phyloP scores from a whole-genome alignment of 2,888 invertebrate species.

The Gymnocheta viridis region DNA sequence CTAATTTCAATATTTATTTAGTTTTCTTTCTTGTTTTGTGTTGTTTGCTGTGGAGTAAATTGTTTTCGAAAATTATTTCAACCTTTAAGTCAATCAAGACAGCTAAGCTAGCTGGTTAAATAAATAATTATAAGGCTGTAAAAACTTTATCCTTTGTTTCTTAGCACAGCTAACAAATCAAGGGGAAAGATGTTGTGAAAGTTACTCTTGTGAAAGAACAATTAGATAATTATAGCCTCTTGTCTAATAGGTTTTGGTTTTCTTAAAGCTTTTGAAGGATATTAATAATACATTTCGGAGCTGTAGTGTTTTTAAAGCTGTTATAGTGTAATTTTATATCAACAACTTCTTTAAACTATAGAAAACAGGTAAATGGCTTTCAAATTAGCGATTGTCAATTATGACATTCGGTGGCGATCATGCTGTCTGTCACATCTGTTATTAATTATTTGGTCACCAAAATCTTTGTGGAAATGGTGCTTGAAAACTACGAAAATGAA shows the following conservation, averaged over 20 bases:
- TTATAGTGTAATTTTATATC: too few relatives aligned
- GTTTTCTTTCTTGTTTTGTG: constrained; percentile 7
- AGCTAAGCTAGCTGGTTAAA: constrained; percentile 14
- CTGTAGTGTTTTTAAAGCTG: too few relatives aligned
- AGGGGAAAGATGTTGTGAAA: neutral
- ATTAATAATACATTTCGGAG: too few relatives aligned
- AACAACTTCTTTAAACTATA: too few relatives aligned
- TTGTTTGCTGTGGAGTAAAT: constrained; percentile 29
- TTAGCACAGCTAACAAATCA: neutral
- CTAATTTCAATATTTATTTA: constrained; percentile 60
- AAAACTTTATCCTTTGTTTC: neutral
- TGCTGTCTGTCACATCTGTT: too few relatives aligned
- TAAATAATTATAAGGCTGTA: constrained; percentile 37
- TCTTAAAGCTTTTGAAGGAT: neutral
- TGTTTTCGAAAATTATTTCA: constrained; percentile 29
- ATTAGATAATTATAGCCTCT: neutral
- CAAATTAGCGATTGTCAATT: too few relatives aligned
- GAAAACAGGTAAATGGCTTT: too few relatives aligned
- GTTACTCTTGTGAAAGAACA: neutral
- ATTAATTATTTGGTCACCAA: too few relatives aligned
- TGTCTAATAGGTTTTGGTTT: neutral
- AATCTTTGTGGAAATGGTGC: too few relatives aligned
- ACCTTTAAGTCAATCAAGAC: constrained; percentile 52
- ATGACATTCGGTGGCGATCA: too few relatives aligned
- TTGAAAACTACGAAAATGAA: too few relatives aligned